Conservation (phyloP, 2,888 invertebrate species). For the Didymodactylos carnosus region DNA sequence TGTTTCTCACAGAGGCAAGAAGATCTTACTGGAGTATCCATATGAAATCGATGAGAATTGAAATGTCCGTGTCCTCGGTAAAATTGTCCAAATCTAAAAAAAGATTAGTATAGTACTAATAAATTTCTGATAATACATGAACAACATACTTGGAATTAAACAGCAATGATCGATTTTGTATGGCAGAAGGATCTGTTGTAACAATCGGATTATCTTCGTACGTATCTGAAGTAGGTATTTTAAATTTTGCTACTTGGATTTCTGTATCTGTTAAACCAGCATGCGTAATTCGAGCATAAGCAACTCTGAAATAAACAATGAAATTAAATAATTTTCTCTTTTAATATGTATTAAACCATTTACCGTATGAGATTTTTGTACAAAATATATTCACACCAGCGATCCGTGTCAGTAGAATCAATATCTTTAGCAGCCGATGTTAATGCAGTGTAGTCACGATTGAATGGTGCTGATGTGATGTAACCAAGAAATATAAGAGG, state of each 20-base stretch:
- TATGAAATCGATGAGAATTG: conserved; percentile 26
- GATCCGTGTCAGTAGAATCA: conserved; percentile 26
- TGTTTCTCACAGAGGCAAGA: conserved; percentile 17
- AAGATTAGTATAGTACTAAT: background rate
- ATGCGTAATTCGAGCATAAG: conserved; percentile 31
- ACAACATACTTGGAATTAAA: background rate
- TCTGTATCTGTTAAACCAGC: conserved; percentile 35
- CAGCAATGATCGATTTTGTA: background rate
- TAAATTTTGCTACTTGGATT: conserved; percentile 28
- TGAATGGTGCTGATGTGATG: conserved; percentile 32
- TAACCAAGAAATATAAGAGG: conserved; percentile 34
- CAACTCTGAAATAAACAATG: conserved; percentile 18
- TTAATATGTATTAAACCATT: background rate
- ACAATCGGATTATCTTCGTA: background rate
- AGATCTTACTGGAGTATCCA: conserved; percentile 33
- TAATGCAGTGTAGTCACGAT: conserved; percentile 26
- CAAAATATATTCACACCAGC: conserved; percentile 36
- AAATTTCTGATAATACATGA: background rate
- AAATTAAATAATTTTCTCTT: background rate
- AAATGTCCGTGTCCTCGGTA: conserved; percentile 26
- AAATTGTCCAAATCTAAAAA: background rate
- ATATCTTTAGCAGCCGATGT: conserved; percentile 27
- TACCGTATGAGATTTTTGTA: conserved; percentile 29
- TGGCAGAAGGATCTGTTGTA: background rate
- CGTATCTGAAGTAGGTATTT: conserved; percentile 21